Percentiles rank a stretch among this genome's conserved stretches.
phyloP scores from a whole-genome alignment of 2,113 vertebrate genomes.

The Embiotoca jacksoni region DNA sequence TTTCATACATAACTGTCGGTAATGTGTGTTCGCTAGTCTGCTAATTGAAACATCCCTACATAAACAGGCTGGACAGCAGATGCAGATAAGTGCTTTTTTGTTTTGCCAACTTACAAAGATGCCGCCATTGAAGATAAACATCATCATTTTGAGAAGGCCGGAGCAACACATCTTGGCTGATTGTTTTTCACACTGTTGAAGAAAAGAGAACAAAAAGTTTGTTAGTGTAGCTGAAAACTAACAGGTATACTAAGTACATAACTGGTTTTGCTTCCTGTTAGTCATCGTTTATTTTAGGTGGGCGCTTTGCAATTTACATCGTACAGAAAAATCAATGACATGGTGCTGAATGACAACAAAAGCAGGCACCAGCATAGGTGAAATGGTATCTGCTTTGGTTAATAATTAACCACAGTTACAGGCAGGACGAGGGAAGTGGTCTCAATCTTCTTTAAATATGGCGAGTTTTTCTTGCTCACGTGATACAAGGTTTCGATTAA shows the following conservation, averaged over 20 bases:
- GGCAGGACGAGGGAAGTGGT: slow-evolving; percentile 3
- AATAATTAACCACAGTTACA: slow-evolving; percentile 66
- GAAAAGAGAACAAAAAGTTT: background rate
- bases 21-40: background rate
- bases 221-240: slow-evolving; percentile 2
- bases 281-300: background rate
- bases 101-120: slow-evolving; percentile 86
- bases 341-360: background rate
- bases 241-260: background rate
- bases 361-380: slow-evolving; percentile 10
- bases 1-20: background rate
- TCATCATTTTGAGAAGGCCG: slow-evolving; percentile 85
- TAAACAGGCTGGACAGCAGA: background rate
- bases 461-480: slow-evolving; percentile 2
- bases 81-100: background rate
- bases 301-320: background rate
- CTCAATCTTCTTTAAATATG: slow-evolving; percentile 30
- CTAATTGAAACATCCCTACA: background rate
- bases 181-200: slow-evolving; percentile 46
- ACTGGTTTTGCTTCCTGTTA: background rate
- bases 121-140: slow-evolving; percentile 87
- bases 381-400: slow-evolving; percentile 47
- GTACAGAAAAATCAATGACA: background rate
- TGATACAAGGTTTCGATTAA: slow-evolving; percentile 36
- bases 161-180: slow-evolving; percentile 83